Evolutionary conservation across 2,113 vertebrate species (phyloP).

Genomic region (Calyptomena viridis): DNA sequence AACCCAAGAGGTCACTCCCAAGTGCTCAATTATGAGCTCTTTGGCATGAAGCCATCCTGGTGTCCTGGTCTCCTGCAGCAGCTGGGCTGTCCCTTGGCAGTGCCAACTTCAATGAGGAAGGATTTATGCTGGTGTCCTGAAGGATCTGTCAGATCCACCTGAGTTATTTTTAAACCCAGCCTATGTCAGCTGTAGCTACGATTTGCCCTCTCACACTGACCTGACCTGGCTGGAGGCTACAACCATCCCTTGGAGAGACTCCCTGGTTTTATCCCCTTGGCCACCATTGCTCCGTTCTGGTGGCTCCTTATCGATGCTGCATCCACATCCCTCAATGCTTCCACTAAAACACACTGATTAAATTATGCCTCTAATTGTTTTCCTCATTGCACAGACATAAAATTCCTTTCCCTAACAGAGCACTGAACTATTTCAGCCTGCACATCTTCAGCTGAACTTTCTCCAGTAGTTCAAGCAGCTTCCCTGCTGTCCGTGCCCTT

Average conservation of each 20-base stretch:
- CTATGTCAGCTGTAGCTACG: neutral
- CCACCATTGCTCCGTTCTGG: neutral
- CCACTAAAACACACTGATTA: constrained; percentile 2
- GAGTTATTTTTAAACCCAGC: neutral
- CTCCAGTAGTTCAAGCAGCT: neutral
- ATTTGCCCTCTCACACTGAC: neutral
- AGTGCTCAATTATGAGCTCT: neutral
- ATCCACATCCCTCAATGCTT: neutral
- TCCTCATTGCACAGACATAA: neutral
- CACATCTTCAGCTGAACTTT: neutral
- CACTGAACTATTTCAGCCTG: neutral
- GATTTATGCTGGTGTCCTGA: neutral
- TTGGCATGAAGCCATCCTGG: neutral
- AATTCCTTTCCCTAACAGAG: neutral
- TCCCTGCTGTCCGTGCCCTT: neutral
- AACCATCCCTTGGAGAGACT: neutral
- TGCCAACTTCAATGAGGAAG: neutral
- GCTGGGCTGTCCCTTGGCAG: neutral
- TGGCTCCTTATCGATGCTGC: neutral
- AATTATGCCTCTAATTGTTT: constrained; percentile 37
- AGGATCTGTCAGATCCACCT: neutral
- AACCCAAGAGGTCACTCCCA: neutral
- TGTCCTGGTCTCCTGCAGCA: neutral
- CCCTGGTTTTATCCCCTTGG: neutral
- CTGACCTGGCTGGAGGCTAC: neutral